These are phyloP conservation scores for Trachelus tabidus DNA, from an alignment of 2,888 invertebrate genomes.

Conservation along the genomic window DNA sequence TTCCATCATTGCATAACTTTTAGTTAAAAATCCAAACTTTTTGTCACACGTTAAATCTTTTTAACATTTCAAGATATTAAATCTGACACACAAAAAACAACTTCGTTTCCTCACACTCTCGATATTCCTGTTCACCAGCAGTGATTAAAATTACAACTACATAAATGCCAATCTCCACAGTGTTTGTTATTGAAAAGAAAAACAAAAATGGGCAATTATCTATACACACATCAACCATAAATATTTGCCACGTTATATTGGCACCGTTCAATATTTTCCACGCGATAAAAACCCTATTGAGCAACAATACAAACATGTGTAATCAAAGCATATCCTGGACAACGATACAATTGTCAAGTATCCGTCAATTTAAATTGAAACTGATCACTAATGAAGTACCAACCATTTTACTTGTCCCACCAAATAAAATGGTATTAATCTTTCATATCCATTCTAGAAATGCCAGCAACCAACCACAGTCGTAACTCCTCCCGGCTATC, in stretches of 20 bases:
- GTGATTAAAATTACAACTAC: not conserved
- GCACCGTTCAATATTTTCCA: not conserved
- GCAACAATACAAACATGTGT: not conserved
- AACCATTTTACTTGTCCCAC: not conserved
- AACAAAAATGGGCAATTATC: not conserved
- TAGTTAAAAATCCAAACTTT: not conserved
- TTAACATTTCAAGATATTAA: not conserved
- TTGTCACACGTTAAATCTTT: not conserved
- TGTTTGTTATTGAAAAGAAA: not conserved
- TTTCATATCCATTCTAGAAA: not conserved
- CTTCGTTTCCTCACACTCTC: not conserved
- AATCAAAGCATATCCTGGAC: not conserved
- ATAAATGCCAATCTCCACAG: not conserved
- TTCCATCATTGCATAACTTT: not conserved
- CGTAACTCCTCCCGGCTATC: not conserved
- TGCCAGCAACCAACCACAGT: not conserved
- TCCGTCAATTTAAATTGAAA: not conserved
- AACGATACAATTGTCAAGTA: not conserved
- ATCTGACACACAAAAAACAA: not conserved
- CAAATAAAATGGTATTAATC: not conserved
- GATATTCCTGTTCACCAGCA: not conserved
- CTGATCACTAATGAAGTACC: not conserved
- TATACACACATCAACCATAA: not conserved
- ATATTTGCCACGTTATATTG: not conserved
- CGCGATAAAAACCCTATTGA: not conserved